Conservation (phyloP, 2,797 vertebrate species). For the Mormyrus hasselquistii region DNA sequence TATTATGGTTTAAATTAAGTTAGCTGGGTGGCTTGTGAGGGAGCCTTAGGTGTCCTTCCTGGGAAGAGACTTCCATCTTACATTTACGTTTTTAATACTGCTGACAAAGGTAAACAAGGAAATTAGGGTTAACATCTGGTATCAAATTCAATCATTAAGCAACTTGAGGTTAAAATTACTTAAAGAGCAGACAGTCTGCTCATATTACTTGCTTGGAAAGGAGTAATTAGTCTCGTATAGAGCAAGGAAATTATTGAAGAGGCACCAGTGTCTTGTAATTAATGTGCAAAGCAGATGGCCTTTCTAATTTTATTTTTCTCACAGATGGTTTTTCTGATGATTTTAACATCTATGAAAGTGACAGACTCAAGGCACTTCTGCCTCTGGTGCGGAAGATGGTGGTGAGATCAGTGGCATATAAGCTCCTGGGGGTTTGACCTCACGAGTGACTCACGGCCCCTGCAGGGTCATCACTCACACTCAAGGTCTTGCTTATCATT, state of each 20-base stretch:
- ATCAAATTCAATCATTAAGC: not conserved
- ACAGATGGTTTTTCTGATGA: not conserved
- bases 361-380: not conserved
- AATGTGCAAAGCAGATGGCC: not conserved
- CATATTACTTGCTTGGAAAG: not conserved
- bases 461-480: not conserved
- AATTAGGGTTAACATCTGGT: not conserved
- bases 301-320: constrained; percentile 1
- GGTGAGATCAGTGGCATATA: not conserved
- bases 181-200: not conserved
- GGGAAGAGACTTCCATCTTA: not conserved
- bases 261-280: not conserved
- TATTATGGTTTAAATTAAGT: not conserved
- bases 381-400: not conserved
- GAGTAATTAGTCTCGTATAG: not conserved
- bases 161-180: not conserved
- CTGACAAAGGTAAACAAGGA: not conserved
- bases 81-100: not conserved
- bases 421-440: not conserved
- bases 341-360: not conserved
- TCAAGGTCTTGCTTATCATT: not conserved
- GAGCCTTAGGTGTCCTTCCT: not conserved
- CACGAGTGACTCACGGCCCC: not conserved
- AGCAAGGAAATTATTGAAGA: not conserved
- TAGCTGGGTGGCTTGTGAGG: not conserved